Evolutionary conservation across 2,888 invertebrate species (phyloP), one percentile per base, ranked within the genome.

Genomic region (Dermolepida albohirtum): DNA sequence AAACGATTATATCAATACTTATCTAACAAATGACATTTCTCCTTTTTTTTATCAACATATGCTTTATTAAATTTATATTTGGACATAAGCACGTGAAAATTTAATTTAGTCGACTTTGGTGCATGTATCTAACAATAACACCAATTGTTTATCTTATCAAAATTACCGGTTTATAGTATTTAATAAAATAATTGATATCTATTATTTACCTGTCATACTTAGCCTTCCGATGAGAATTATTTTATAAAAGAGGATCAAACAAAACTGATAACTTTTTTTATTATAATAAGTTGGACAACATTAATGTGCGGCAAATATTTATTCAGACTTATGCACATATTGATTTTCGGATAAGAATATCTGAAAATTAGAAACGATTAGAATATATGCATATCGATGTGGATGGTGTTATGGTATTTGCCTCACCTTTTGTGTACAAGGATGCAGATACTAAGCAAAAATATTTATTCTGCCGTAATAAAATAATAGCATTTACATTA

Each of bases 151-250:
- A 49, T 59, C 66, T 55, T 68, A 64, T 64, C 63, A 63, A 67
- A 67, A 62, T 67, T 51, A 52, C 41, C 16, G 43, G 51, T 67
- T 67, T 62, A 44, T 67, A 63, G 66, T 63, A 52, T 67, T 67
- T 66, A 66, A 66, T 66, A 50, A 66, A 66, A 66, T 66, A 66
- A 59, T 66, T 66, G 54, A 66, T 66, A 55, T 55, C 66, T 55
- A 43, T 41, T 66, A 66, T 66, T 66, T 66, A 17, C 66, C 66
- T 49, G 55, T 55, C 66, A 41, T 40, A 47, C 14, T 66, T 55
- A 41, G 50, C 50, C 54, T 54, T 40, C 44, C 64, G 40, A 44
- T 52, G 52, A 44, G 52, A 54, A 54, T 51, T 54, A 54, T 64
- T 54, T 52, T 54, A 54, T 64, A 52, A 57, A 54, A 41, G 49